These are phyloP conservation scores for Charaxes varanes DNA, from an alignment of 1,140 invertebrate species.

Conservation along the genomic window DNA sequence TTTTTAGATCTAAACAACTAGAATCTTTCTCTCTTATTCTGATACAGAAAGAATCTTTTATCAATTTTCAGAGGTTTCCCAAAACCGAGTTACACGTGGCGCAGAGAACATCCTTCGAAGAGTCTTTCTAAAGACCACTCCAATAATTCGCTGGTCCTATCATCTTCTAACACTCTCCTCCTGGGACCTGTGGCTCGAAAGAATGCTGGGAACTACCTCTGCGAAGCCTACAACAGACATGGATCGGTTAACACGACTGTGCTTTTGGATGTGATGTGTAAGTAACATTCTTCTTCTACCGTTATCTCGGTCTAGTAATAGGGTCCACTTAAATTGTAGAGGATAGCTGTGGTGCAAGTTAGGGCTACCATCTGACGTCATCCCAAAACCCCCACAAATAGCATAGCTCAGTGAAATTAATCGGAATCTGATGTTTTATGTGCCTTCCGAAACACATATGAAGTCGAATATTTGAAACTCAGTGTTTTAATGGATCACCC, in stretches of 20 bases:
- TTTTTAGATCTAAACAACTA: neutral
- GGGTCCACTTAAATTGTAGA: too few relatives aligned
- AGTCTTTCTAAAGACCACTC: slow-evolving; percentile 23
- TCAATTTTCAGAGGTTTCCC: slow-evolving; percentile 50
- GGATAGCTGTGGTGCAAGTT: too few relatives aligned
- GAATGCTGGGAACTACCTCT: slow-evolving; percentile 83
- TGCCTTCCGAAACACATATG: too few relatives aligned
- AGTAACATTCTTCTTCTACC: slow-evolving; percentile 64
- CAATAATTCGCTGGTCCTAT: slow-evolving; percentile 34
- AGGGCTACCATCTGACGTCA: too few relatives aligned
- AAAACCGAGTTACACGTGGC: slow-evolving; percentile 80
- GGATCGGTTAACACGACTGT: slow-evolving; percentile 79
- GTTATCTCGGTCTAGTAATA: too few relatives aligned
- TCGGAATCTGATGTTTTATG: too few relatives aligned
- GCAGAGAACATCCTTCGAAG: slow-evolving; percentile 70
- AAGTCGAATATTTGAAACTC: too few relatives aligned
- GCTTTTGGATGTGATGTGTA: slow-evolving; percentile 87
- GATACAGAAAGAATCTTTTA: neutral
- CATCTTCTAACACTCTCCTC: slow-evolving; percentile 40
- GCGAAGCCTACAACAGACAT: slow-evolving; percentile 85
- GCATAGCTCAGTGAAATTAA: too few relatives aligned
- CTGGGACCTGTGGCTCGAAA: slow-evolving; percentile 73
- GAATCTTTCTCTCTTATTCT: neutral
- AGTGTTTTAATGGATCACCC: too few relatives aligned
- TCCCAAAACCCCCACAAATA: too few relatives aligned